Base-by-base conservation (phyloP, 2,888 invertebrate genomes). In the Parascotia fuliginaria region DNA sequence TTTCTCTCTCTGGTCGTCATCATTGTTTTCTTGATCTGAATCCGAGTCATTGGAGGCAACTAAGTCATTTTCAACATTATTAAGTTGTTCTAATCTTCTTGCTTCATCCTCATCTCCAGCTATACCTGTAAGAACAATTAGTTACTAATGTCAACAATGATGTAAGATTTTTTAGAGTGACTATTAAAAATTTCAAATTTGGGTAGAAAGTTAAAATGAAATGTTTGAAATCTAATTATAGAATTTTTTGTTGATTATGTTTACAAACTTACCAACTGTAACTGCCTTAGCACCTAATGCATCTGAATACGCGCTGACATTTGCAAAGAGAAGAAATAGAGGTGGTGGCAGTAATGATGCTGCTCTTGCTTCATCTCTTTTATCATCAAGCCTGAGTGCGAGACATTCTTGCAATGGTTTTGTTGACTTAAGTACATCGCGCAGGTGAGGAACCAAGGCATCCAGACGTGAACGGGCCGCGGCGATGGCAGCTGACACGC, bases 391-490 rank as follows among this genome's bases (percentile, higher is more conserved):
- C 2, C 96, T 94, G 67, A 98, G 93, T 22, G 96, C 96, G 39
- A 98, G 92, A 70, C 97, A 96, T 71, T 97, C 97, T 87, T 98
- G 98, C 12, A 98, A 89, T 0, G 98, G 98, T 79, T 97, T 96
- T 0, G 98, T 97, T 0, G 97, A 94, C 92, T 95, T 85, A 2
- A 93, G 81, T 1, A 91, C 89, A 71, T 89, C 87, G 39, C 76
- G 73, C 5, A 98, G 89, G 61, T 96, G 95, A 0, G 98, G 98
- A 4, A 95, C 95, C 29, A 98, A 93, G 42, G 96, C 97, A 60
- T 96, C 96, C 7, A 98, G 92, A 50, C 96, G 94, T 29, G 95
- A 95, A 42, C 95, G 94, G 52, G 96, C 96, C 9, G 93, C 94
- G 33, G 96, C 94, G 58, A 97, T 97, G 42, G 95, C 96, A 31